A percentile compares a stretch with the other conserved stretches of the same genome.
Evolutionary conservation across 2,113 vertebrate species (phyloP).

Genomic region (Lophotis ruficrista): DNA sequence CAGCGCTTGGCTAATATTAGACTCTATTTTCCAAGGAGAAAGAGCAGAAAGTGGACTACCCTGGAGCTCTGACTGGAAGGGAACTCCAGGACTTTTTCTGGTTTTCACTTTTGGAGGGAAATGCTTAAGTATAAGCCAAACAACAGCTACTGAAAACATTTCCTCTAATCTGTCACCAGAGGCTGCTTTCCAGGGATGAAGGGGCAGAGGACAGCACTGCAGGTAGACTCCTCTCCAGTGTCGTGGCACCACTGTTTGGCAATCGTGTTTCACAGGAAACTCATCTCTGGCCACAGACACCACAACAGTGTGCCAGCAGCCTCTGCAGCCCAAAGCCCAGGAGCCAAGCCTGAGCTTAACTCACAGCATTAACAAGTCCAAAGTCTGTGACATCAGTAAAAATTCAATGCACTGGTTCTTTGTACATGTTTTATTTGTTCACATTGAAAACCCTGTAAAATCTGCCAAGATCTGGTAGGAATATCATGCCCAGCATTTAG

Average conservation of each 20-base stretch:
- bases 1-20: not conserved
- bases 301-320: not conserved
- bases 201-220: not conserved
- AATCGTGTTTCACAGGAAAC: not conserved
- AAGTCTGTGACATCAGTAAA: not conserved
- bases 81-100: not conserved
- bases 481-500: not conserved
- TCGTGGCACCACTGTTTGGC: not conserved
- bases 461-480: not conserved
- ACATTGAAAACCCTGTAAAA: not conserved
- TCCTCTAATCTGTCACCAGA: not conserved
- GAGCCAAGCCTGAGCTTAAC: not conserved
- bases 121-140: not conserved
- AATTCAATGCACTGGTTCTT: not conserved
- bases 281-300: fast-evolving
- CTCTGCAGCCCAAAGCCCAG: not conserved
- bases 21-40: not conserved
- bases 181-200: not conserved
- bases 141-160: not conserved
- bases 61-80: not conserved
- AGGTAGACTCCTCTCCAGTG: not conserved
- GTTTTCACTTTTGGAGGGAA: not conserved
- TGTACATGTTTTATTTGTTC: not conserved
- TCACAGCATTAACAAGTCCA: not conserved
- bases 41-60: not conserved